phyloP scores from a whole-genome alignment of 2,888 invertebrate species.

The Exocentrus adspersus region DNA sequence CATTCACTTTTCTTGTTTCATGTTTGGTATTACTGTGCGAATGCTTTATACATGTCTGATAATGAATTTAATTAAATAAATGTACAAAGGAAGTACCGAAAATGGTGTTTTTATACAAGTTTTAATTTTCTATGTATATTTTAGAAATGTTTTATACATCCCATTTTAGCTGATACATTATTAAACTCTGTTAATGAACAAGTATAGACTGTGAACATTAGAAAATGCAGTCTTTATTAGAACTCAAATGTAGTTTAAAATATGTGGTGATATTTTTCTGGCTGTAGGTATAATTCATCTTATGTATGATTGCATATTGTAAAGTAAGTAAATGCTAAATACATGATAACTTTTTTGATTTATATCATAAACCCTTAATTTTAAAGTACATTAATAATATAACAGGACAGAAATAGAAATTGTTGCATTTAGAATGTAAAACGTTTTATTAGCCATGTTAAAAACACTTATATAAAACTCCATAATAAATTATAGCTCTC shows the following conservation, averaged over 20 bases:
- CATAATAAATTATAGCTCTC: no score
- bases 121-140: slow-evolving; percentile 64
- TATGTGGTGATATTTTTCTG: slow-evolving; percentile 66
- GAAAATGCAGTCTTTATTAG: slow-evolving; percentile 62
- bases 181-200: slow-evolving; percentile 58
- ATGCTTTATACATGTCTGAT: slow-evolving; percentile 69
- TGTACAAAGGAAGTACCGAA: slow-evolving; percentile 67
- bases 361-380: slow-evolving; percentile 34
- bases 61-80: slow-evolving; percentile 66
- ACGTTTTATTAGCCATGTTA: no score
- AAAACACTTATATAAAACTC: no score
- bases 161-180: slow-evolving; percentile 59
- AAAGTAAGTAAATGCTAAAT: slow-evolving; percentile 65
- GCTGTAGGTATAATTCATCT: slow-evolving; percentile 65
- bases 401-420: no score
- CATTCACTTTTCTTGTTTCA: slow-evolving; percentile 63
- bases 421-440: slow-evolving; percentile 12
- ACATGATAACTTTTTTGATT: slow-evolving; percentile 62
- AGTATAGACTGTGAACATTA: slow-evolving; percentile 56
- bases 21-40: slow-evolving; percentile 68
- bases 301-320: slow-evolving; percentile 65
- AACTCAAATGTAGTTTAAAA: slow-evolving; percentile 65
- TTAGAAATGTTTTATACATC: slow-evolving; percentile 58
- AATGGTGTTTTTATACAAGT: slow-evolving; percentile 65
- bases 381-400: no score